phyloP scores from a whole-genome alignment of 1,140 invertebrate genomes.

The Drosophila erecta region DNA sequence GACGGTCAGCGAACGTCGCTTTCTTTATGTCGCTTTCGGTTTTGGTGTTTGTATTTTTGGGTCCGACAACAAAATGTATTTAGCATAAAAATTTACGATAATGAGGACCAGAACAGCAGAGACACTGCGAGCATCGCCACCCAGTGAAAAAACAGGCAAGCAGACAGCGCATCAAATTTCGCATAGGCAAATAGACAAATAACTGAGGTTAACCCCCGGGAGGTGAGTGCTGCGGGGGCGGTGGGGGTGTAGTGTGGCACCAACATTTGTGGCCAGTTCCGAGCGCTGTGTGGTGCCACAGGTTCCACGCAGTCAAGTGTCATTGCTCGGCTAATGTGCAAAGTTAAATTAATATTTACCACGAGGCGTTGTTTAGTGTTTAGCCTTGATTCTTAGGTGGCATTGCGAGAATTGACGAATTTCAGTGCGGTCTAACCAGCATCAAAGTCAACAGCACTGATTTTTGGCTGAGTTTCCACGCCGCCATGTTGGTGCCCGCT shows the following conservation, averaged over 20 bases:
- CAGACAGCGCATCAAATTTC: constrained; percentile 51
- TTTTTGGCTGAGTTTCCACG: constrained; percentile 26
- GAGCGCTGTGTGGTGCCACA: constrained; percentile 10
- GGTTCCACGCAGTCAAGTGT: constrained; percentile 49
- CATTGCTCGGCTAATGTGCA: constrained; percentile 70
- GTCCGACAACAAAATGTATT: constrained; percentile 78
- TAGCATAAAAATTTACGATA: constrained; percentile 85
- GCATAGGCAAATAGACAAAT: constrained; percentile 62
- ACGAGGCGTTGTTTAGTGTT: constrained; percentile 38
- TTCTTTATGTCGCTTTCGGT: constrained; percentile 38
- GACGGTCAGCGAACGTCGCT: neutral
- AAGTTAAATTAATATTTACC: constrained; percentile 82
- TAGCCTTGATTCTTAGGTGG: constrained; percentile 21
- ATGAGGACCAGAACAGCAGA: constrained; percentile 62
- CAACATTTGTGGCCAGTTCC: constrained; percentile 28
- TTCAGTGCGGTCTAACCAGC: constrained; percentile 58
- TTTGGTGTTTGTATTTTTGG: constrained; percentile 43
- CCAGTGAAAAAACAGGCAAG: constrained; percentile 3
- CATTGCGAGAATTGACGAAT: constrained; percentile 67
- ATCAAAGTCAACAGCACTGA: constrained; percentile 69
- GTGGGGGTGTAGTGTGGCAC: neutral
- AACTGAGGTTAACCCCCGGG: constrained; percentile 13
- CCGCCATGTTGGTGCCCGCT: constrained; percentile 13
- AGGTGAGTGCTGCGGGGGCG: neutral
- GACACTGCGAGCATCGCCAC: constrained; percentile 15